phyloP scores from a whole-genome alignment of 2,888 invertebrate genomes.

The Meandrusa payeni region DNA sequence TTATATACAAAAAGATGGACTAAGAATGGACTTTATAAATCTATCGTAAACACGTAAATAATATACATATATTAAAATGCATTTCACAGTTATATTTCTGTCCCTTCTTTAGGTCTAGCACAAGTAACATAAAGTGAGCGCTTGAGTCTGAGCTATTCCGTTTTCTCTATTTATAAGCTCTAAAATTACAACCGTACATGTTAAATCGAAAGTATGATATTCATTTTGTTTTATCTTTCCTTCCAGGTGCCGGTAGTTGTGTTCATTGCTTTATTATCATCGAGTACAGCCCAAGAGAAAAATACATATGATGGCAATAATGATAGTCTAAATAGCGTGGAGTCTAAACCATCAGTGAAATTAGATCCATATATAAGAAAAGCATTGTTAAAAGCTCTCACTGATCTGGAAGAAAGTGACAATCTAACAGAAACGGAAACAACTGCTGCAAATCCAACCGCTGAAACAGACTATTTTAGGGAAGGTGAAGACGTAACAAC shows the following conservation, averaged over 20 bases:
- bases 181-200: too few species aligned
- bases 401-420: slow-evolving; percentile 85
- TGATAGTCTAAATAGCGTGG: slow-evolving; percentile 63
- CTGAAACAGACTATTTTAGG: slow-evolving; percentile 59
- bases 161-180: too few species aligned
- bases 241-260: slow-evolving; percentile 19
- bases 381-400: slow-evolving; percentile 88
- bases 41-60: too few species aligned
- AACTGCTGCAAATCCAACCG: slow-evolving; percentile 43
- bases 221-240: too few species aligned
- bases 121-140: too few species aligned
- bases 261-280: slow-evolving; percentile 12
- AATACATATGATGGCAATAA: slow-evolving; percentile 11
- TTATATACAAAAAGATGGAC: too few species aligned
- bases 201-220: too few species aligned
- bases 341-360: slow-evolving; percentile 78
- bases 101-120: too few species aligned
- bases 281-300: slow-evolving; percentile 11
- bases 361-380: slow-evolving; percentile 87
- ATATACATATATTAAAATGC: too few species aligned
- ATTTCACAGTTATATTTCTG: too few species aligned
- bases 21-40: too few species aligned
- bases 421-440: slow-evolving; percentile 64
- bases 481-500: slow-evolving; percentile 49
- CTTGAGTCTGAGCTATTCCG: too few species aligned